A percentile compares a stretch with the other conserved stretches of the same genome.
Evolutionary conservation across 2,113 vertebrate genomes (phyloP).

Genomic region (Saccopteryx bilineata): DNA sequence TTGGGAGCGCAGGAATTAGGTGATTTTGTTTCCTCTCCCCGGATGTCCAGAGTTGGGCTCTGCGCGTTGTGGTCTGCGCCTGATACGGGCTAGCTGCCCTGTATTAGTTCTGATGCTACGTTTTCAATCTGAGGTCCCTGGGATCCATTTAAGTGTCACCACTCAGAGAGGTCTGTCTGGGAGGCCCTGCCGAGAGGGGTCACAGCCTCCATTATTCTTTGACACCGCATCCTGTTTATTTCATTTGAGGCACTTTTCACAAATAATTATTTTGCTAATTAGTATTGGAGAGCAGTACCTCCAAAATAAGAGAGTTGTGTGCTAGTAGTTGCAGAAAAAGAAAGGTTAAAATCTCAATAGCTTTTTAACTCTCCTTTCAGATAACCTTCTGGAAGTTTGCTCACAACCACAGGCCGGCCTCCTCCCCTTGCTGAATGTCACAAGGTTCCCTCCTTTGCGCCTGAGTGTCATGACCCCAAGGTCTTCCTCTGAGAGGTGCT

Average conservation of each 20-base stretch:
- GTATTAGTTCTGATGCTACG: neutral
- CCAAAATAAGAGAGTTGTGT: neutral
- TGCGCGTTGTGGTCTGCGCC: accelerated
- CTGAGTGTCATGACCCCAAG: neutral
- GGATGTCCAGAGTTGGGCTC: neutral
- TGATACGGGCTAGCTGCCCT: neutral
- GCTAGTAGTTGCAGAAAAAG: neutral
- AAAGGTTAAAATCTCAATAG: neutral
- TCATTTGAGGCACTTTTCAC: neutral
- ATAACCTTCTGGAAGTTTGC: neutral
- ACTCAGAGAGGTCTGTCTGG: neutral
- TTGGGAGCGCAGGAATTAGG: accelerated
- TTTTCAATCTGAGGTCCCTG: neutral
- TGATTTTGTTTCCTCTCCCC: neutral
- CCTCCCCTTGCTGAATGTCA: neutral
- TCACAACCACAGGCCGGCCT: neutral
- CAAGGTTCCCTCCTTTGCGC: neutral
- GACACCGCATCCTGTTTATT: neutral
- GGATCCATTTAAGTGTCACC: neutral
- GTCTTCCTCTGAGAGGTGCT: neutral
- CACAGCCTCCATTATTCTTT: neutral
- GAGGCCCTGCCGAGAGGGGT: too few relatives aligned
- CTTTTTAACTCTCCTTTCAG: constrained; percentile 6
- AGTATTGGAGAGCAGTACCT: neutral
- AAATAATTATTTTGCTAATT: neutral